These are phyloP conservation scores for Drosophila atripex DNA, from an alignment of 2,888 invertebrate species.

Conservation along the genomic window DNA sequence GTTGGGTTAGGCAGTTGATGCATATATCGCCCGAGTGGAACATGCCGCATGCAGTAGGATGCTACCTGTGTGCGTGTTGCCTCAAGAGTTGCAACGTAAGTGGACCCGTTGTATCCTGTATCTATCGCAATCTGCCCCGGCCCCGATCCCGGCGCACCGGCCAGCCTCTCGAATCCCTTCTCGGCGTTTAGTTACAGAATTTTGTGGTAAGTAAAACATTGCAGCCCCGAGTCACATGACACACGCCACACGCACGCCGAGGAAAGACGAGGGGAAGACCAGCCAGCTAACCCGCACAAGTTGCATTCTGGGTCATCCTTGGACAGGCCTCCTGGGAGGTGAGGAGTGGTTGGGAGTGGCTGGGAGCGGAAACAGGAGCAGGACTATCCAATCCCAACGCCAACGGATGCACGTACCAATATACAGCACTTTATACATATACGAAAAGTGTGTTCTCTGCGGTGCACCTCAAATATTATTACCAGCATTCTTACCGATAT, in stretches of 20 bases:
- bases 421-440: constrained; percentile 11
- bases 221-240: constrained; percentile 49
- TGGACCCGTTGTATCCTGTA: constrained; percentile 59
- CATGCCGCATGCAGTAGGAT: constrained; percentile 32
- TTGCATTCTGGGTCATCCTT: constrained; percentile 75
- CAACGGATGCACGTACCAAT: constrained; percentile 21
- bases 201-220: constrained; percentile 78
- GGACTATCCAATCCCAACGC: constrained; percentile 55
- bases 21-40: constrained; percentile 20
- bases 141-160: not conserved
- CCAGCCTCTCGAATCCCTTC: constrained; percentile 1
- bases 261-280: constrained; percentile 12
- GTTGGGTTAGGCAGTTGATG: not conserved
- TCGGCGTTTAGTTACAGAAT: constrained; percentile 76
- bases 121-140: constrained; percentile 45
- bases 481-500: constrained; percentile 76
- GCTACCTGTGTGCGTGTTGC: constrained; percentile 60
- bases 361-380: constrained; percentile 4
- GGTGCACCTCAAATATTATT: constrained; percentile 77
- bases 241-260: constrained; percentile 25
- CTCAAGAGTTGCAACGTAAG: constrained; percentile 68
- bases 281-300: constrained; percentile 71
- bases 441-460: constrained; percentile 38
- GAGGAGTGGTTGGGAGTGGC: constrained; percentile 31
- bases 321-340: constrained; percentile 57